phyloP scores from a whole-genome alignment of 2,888 invertebrate species.

The Campopleginae sp. region DNA sequence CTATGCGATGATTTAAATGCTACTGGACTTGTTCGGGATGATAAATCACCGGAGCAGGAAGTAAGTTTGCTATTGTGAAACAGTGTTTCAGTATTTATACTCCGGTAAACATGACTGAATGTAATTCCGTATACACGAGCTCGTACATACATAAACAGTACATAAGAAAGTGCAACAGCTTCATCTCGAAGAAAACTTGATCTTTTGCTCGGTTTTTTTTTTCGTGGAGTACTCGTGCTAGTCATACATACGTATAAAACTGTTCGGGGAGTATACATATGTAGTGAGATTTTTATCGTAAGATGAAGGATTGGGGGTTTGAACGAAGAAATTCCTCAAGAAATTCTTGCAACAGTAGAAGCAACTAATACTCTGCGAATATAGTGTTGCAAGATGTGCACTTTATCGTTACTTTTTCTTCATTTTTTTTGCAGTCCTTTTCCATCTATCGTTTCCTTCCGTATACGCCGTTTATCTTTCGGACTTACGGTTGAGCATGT shows the following conservation, averaged over 20 bases:
- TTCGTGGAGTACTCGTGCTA: slow-evolving; percentile 18
- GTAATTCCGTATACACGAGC: neutral
- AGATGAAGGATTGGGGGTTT: neutral
- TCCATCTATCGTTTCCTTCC: slow-evolving; percentile 35
- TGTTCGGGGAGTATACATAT: slow-evolving; percentile 15
- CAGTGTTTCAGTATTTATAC: slow-evolving; percentile 1
- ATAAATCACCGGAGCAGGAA: slow-evolving; percentile 7
- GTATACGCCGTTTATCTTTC: slow-evolving; percentile 45
- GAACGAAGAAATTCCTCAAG: slow-evolving; percentile 52
- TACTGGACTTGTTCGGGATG: slow-evolving; percentile 7
- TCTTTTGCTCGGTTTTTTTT: neutral
- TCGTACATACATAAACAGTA: slow-evolving; percentile 13
- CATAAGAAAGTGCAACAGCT: slow-evolving; percentile 10
- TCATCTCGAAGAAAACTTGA: slow-evolving; percentile 31
- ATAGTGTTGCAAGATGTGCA: slow-evolving; percentile 28
- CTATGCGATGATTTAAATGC: slow-evolving; percentile 13
- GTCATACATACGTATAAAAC: slow-evolving; percentile 9
- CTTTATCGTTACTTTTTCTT: slow-evolving; percentile 35
- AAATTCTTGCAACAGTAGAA: slow-evolving; percentile 32
- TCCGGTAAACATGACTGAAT: slow-evolving; percentile 22
- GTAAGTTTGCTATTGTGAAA: slow-evolving; percentile 18
- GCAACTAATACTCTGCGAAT: slow-evolving; percentile 53
- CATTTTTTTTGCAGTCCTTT: slow-evolving; percentile 35
- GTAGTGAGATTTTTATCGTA: slow-evolving; percentile 26
- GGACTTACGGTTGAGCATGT: slow-evolving; percentile 13